A percentile compares a stretch with the other conserved stretches of the same genome.
These are phyloP conservation scores for Eubasilissa regina DNA, from an alignment of 1,140 invertebrate genomes.

Conservation along the genomic window DNA sequence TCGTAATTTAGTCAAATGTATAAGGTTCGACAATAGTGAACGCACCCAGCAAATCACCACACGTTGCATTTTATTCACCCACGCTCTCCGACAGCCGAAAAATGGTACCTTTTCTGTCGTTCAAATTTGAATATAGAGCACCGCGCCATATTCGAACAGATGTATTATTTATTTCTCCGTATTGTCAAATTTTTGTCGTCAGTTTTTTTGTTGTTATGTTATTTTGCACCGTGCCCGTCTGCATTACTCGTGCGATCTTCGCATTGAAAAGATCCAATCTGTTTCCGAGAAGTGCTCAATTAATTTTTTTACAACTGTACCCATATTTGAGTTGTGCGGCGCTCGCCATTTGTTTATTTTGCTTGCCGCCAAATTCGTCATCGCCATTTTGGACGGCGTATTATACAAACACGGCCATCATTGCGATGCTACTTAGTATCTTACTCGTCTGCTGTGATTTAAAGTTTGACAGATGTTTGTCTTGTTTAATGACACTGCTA, in stretches of 20 bases:
- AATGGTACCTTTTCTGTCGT: neutral
- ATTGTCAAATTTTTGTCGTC: too few species aligned
- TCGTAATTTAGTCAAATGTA: too few species aligned
- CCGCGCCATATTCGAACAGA: neutral
- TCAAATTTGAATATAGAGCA: slow-evolving; percentile 1
- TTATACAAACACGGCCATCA: too few species aligned
- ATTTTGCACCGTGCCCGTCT: neutral
- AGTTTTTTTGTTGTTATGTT: neutral
- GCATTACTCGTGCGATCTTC: neutral
- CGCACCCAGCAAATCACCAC: too few species aligned
- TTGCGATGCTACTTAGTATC: too few species aligned
- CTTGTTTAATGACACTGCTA: too few species aligned
- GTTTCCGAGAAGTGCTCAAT: slow-evolving; percentile 6
- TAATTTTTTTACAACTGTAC: neutral
- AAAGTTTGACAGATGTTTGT: too few species aligned
- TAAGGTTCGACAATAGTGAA: too few species aligned
- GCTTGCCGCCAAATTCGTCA: slow-evolving; percentile 7
- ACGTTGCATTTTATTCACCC: too few species aligned
- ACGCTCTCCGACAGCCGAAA: too few species aligned
- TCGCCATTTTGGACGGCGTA: neutral
- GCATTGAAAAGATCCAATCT: slow-evolving; percentile 1
- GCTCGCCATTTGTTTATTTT: slow-evolving; percentile 1
- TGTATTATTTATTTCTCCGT: neutral
- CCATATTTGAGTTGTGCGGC: neutral
- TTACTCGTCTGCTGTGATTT: too few species aligned